A percentile compares a stretch with the other conserved stretches of the same genome.
Evolutionary conservation across 37 sponge, comb jelly and placozoan species (phyloP).

Genomic region (Mnemiopsis leidyi): DNA sequence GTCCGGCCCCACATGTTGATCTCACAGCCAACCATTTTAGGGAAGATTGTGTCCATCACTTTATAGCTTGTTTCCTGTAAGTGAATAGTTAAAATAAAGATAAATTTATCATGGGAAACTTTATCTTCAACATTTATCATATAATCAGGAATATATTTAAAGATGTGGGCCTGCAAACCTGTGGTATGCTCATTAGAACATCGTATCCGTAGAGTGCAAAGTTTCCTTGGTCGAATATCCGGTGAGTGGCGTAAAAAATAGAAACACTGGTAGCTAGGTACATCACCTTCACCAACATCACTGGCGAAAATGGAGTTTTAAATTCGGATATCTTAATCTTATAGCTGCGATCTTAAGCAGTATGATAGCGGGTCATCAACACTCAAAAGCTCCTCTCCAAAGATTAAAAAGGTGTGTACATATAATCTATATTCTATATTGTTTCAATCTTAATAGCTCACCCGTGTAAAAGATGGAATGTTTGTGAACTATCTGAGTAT

Average conservation of each 20-base stretch:
- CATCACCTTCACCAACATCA: conserved; percentile 27
- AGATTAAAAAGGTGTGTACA: too few species aligned
- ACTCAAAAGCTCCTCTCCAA: too few species aligned
- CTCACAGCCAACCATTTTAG: conserved; percentile 45
- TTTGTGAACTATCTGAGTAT: conserved; percentile 5
- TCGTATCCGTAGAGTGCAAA: conserved; percentile 45
- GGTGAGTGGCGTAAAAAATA: not conserved
- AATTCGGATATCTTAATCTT: too few species aligned
- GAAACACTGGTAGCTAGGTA: not conserved
- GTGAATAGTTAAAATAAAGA: too few species aligned
- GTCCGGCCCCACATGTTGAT: not conserved
- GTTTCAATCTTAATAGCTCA: not conserved
- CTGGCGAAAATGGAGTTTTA: too few species aligned
- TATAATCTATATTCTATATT: too few species aligned
- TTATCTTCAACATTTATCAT: not conserved
- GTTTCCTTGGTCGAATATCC: conserved; percentile 14
- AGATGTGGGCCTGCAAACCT: not conserved
- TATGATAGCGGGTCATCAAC: too few species aligned
- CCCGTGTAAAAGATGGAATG: conserved; percentile 53
- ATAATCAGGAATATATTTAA: too few species aligned
- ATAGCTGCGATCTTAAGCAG: too few species aligned
- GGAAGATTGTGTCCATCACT: conserved; percentile 47
- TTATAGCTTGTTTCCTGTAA: not conserved
- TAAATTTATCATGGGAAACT: not conserved
- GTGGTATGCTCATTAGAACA: conserved; percentile 1